phyloP scores from a whole-genome alignment of 92 coral and sea anemone genomes.

The Plumapathes pennacea region DNA sequence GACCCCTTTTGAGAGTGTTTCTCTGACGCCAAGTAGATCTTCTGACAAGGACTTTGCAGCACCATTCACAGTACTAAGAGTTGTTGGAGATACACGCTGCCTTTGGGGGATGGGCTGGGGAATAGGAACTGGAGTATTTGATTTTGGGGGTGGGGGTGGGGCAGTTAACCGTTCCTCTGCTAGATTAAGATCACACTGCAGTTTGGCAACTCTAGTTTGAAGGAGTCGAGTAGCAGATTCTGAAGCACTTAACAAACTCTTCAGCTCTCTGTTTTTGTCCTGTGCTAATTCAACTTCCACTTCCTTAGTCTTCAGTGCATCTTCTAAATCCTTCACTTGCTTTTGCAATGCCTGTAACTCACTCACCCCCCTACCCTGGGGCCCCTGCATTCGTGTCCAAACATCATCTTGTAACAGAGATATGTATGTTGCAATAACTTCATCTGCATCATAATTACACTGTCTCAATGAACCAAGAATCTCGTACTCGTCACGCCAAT shows the following conservation, averaged over 20 bases:
- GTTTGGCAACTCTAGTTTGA: slow-evolving; percentile 35
- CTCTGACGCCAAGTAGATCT: slow-evolving; percentile 17
- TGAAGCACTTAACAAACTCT: slow-evolving; percentile 38
- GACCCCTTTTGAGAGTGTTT: slow-evolving; percentile 14
- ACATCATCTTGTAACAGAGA: slow-evolving; percentile 59
- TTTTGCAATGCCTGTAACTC: too few species aligned
- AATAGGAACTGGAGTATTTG: slow-evolving; percentile 5
- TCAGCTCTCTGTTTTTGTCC: slow-evolving; percentile 25
- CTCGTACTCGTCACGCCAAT: slow-evolving; percentile 62
- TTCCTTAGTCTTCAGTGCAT: slow-evolving; percentile 39
- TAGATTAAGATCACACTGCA: slow-evolving; percentile 54
- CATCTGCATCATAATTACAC: slow-evolving; percentile 74
- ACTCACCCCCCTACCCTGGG: too few species aligned
- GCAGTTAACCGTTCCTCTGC: slow-evolving; percentile 24
- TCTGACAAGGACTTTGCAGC: slow-evolving; percentile 23
- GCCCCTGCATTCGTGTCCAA: too few species aligned
- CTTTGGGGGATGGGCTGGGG: slow-evolving; percentile 18
- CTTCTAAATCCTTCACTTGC: too few species aligned
- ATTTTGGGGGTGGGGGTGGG: neutral
- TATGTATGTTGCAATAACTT: slow-evolving; percentile 64
- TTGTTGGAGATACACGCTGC: slow-evolving; percentile 25
- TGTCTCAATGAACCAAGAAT: slow-evolving; percentile 73
- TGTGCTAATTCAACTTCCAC: slow-evolving; percentile 25
- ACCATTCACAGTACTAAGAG: slow-evolving; percentile 21
- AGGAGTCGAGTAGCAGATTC: slow-evolving; percentile 48